Evolutionary conservation across 2,797 vertebrate genomes (phyloP).

Genomic region (Paratrypauchen microcephalus): DNA sequence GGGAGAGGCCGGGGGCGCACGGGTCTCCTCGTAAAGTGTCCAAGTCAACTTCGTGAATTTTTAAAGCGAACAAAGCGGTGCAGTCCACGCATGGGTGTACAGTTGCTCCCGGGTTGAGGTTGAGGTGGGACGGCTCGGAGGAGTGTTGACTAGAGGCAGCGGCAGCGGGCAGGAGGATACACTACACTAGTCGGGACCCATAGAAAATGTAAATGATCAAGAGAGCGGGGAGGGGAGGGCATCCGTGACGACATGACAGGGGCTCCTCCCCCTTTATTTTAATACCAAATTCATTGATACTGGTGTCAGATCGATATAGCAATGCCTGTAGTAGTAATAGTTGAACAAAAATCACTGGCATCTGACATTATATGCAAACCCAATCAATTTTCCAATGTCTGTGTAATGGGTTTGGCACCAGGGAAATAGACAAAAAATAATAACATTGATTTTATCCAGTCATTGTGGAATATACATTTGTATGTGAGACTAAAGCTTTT

Average conservation of each 20-base stretch:
- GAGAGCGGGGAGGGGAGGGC: slow-evolving; percentile 59
- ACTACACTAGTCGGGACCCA: slow-evolving; percentile 60
- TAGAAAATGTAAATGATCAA: slow-evolving; percentile 77
- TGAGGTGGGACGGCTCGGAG: slow-evolving; percentile 68
- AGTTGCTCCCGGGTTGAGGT: slow-evolving; percentile 35
- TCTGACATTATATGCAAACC: no score
- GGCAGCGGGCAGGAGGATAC: slow-evolving; percentile 18
- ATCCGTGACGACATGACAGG: slow-evolving; percentile 50
- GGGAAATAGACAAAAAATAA: no score
- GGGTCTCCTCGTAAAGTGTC: slow-evolving; percentile 73
- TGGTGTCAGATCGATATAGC: no score
- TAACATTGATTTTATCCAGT: no score
- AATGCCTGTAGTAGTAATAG: no score
- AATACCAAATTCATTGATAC: no score
- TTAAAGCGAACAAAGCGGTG: slow-evolving; percentile 56
- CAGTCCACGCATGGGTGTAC: slow-evolving; percentile 41
- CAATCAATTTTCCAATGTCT: no score
- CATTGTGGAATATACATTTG: no score
- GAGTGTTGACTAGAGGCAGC: slow-evolving; percentile 1
- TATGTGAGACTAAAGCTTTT: no score
- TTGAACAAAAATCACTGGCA: no score
- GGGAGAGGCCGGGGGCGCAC: slow-evolving; percentile 70
- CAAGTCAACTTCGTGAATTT: slow-evolving; percentile 52
- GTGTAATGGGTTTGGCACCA: no score
- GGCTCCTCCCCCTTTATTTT: slow-evolving; percentile 38